Evolutionary conservation across 2,888 invertebrate genomes (phyloP).

Genomic region (Brenthis hecate): DNA sequence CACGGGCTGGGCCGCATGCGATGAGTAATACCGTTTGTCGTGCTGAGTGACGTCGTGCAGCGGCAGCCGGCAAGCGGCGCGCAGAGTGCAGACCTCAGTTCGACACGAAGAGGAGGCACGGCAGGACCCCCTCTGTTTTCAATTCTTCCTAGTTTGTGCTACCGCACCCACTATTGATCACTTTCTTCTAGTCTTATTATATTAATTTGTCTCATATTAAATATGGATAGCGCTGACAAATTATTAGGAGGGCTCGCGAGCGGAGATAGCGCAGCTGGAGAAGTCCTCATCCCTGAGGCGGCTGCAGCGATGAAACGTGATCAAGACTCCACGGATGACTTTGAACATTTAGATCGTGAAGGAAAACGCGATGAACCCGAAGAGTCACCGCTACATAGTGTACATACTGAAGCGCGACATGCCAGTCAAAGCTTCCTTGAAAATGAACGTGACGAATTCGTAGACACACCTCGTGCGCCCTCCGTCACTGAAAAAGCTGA

Average conservation of each 20-base stretch:
- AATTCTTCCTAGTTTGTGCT: conserved; percentile 47
- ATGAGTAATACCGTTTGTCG: conserved; percentile 78
- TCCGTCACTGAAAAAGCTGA: conserved; percentile 64
- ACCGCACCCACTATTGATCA: conserved; percentile 65
- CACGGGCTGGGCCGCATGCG: conserved; percentile 53
- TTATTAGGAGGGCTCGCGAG: conserved; percentile 65
- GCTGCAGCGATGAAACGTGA: conserved; percentile 77
- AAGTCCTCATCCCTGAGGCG: conserved; percentile 43
- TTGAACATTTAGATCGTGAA: conserved; percentile 87
- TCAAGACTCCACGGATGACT: conserved; percentile 88
- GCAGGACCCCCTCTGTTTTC: conserved; percentile 60
- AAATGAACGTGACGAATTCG: conserved; percentile 75
- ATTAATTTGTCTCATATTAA: conserved; percentile 43
- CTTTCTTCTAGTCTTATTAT: conserved; percentile 45
- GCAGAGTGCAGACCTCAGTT: conserved; percentile 60
- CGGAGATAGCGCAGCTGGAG: conserved; percentile 56
- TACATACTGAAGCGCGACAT: conserved; percentile 48
- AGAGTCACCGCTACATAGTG: conserved; percentile 59
- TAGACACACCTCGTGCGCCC: conserved; percentile 62
- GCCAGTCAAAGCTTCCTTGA: conserved; percentile 74
- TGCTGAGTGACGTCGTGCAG: conserved; percentile 75
- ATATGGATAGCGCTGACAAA: conserved; percentile 66
- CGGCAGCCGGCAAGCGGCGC: conserved; percentile 53
- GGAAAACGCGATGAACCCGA: conserved; percentile 61
- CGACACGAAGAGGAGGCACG: conserved; percentile 67